Evolutionary conservation across 2,113 vertebrate genomes (phyloP).

Genomic region (Pelecanus crispus): DNA sequence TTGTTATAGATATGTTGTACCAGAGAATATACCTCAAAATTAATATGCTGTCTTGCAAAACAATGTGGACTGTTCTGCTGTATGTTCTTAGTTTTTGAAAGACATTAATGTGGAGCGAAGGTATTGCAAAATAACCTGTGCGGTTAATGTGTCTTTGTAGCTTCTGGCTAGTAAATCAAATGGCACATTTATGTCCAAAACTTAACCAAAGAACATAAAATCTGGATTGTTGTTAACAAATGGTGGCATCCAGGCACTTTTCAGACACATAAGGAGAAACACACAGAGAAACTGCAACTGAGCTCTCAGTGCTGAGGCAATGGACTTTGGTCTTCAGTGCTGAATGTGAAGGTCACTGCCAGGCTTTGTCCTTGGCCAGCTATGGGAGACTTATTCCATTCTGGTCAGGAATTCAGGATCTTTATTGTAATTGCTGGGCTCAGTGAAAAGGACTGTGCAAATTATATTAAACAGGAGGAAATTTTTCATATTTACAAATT

Average conservation of each 20-base stretch:
- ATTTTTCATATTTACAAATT: neutral
- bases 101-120: neutral
- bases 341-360: neutral
- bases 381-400: neutral
- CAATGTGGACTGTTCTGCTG: neutral
- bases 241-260: neutral
- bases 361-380: neutral
- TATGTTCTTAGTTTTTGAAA: neutral
- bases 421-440: neutral
- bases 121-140: neutral
- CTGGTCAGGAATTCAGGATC: neutral
- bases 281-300: neutral
- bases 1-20: accelerated
- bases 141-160: neutral
- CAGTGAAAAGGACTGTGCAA: accelerated
- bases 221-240: neutral
- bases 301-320: neutral
- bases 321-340: neutral
- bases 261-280: neutral
- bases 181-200: neutral
- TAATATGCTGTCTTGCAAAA: neutral
- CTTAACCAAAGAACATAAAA: neutral
- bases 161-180: neutral
- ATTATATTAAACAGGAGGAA: neutral
- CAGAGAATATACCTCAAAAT: neutral